Percentiles rank a stretch among this genome's conserved stretches.
phyloP scores from a whole-genome alignment of 2,888 invertebrate genomes.

The Physocephala rufipes region DNA sequence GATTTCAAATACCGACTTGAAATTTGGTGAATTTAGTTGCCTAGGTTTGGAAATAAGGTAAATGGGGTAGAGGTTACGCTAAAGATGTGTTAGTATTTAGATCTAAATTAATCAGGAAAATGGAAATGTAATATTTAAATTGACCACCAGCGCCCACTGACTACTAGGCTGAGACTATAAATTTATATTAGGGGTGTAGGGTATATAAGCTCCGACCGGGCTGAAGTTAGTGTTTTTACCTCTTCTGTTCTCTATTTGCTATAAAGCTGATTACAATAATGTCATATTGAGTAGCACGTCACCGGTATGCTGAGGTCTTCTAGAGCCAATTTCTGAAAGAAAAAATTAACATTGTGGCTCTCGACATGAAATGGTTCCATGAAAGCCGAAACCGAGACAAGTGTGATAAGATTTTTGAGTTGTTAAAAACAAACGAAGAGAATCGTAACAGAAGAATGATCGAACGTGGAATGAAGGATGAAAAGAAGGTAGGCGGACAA shows the following conservation, averaged over 20 bases:
- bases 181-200: no score
- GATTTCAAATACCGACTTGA: no score
- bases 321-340: slow-evolving; percentile 27
- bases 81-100: no score
- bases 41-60: no score
- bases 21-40: no score
- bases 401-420: slow-evolving; percentile 33
- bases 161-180: no score
- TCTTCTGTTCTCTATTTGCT: slow-evolving; percentile 30
- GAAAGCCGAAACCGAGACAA: slow-evolving; percentile 21
- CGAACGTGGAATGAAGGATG: background rate
- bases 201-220: no score
- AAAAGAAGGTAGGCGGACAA: background rate
- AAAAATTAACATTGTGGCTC: slow-evolving; percentile 40
- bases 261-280: background rate
- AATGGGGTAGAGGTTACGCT: no score
- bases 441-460: background rate
- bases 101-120: no score
- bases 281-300: background rate
- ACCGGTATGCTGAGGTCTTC: slow-evolving; percentile 1
- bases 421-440: slow-evolving; percentile 15
- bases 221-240: no score
- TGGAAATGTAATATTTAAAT: no score
- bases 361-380: slow-evolving; percentile 26
- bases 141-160: no score